Conservation (phyloP, 2,797 vertebrate genomes). For the Eupleurogrammus muticus region DNA sequence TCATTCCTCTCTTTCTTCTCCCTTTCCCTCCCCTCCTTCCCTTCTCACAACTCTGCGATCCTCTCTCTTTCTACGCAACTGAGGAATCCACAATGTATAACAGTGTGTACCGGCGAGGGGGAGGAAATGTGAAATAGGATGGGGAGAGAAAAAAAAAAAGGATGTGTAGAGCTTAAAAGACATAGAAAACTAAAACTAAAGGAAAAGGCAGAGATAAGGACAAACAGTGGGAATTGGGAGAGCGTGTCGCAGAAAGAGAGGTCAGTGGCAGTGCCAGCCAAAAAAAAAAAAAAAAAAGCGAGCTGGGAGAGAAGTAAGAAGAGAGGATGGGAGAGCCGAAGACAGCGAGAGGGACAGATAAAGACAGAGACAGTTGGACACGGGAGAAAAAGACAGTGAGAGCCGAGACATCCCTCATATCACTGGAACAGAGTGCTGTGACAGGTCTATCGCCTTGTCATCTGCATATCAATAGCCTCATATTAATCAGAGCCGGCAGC, state of each 20-base stretch:
- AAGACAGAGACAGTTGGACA: slow-evolving; percentile 36
- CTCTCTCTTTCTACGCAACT: slow-evolving; percentile 56
- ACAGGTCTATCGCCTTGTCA: slow-evolving; percentile 52
- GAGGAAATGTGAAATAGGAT: slow-evolving; percentile 25
- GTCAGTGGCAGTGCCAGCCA: slow-evolving; percentile 11
- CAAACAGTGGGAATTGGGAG: slow-evolving; percentile 19
- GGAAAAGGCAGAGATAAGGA: slow-evolving; percentile 27
- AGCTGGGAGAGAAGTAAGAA: slow-evolving; percentile 14
- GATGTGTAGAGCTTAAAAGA: neutral
- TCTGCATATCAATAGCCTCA: slow-evolving; percentile 73
- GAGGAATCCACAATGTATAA: slow-evolving; percentile 63
- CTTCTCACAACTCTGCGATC: slow-evolving; percentile 52
- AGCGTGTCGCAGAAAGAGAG: slow-evolving; percentile 27
- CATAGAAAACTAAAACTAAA: slow-evolving; percentile 43
- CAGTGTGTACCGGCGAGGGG: slow-evolving; percentile 44
- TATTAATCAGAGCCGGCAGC: slow-evolving; percentile 63
- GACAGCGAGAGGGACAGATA: slow-evolving; percentile 22
- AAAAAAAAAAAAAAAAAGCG: neutral
- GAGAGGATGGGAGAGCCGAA: slow-evolving; percentile 42
- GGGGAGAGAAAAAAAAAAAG: neutral
- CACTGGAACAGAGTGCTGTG: slow-evolving; percentile 34
- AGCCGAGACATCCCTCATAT: slow-evolving; percentile 54
- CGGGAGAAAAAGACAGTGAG: slow-evolving; percentile 20
- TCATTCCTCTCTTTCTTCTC: slow-evolving; percentile 73
- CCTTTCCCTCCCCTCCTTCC: slow-evolving; percentile 45